Evolutionary conservation across 1,140 invertebrate genomes (phyloP), one percentile per base, ranked within the genome.

Genomic region (Campodea augens): DNA sequence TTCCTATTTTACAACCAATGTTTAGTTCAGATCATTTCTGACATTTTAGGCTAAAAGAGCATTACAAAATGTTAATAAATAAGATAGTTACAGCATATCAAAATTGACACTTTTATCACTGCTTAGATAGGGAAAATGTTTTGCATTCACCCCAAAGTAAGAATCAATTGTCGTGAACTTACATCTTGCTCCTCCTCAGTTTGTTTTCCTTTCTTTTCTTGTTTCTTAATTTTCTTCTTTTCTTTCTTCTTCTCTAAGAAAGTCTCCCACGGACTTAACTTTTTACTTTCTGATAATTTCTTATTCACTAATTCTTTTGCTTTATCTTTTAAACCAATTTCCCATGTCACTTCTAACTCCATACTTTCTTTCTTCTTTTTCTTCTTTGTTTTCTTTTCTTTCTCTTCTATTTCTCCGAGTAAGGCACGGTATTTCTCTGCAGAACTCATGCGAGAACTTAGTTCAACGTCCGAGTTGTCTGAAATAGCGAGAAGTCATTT

Each of bases 271-370:
- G 81, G 79, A 29, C 78, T 84, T 27, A 75, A 55, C 52, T 65
- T 49, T 38, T 57, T 49, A 27, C 59, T 59, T 45, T 70, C 67
- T 48, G 68, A 73, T 25, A 68, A 49, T 55, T 68, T 74, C 49
- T 80, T 72, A 55, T 80, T 75, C 0, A 79, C 65, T 2, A 78
- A 47, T 53, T 78, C 63, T 46, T 79, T 69, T 15, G 71, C 69
- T 58, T 79, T 84, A 47, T 80, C 71, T 54, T 82, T 77, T 0
- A 71, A 54, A 24, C 73, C 72, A 38, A 82, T 56, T n/a, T 77
- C 78, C 84, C 84, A 89, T 2, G 75, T 77, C 45, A 85, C 77
- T 68, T 90, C 83, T 69, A 89, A 75, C 62, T 82, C 78, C 50
- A 81, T 71, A 37, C 80, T 74, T 47, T 73, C 72, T 5, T 47